A percentile compares a stretch with the other conserved stretches of the same genome.
Evolutionary conservation across 1,140 invertebrate genomes (phyloP).

Genomic region (Drosophila truncata): DNA sequence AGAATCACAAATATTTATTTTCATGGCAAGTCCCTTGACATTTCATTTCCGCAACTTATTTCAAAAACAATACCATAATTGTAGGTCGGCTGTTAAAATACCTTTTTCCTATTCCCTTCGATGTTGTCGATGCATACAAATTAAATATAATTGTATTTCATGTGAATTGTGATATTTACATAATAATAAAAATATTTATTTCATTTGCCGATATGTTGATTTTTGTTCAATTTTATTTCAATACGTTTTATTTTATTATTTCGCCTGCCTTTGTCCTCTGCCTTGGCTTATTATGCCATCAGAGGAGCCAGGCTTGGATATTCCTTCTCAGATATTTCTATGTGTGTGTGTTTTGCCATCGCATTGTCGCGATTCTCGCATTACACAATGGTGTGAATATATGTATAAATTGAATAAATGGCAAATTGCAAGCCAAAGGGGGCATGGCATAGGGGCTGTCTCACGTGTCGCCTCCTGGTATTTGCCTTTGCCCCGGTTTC

Average conservation of each 20-base stretch:
- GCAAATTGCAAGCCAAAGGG: conserved; percentile 69
- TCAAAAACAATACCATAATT: conserved; percentile 31
- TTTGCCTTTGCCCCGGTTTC: conserved; percentile 40
- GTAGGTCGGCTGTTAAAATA: conserved; percentile 1
- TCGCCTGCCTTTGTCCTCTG: conserved; percentile 12
- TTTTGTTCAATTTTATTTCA: conserved; percentile 24
- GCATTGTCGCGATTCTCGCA: conserved; percentile 44
- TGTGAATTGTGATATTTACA: conserved; percentile 45
- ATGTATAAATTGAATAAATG: conserved; percentile 77
- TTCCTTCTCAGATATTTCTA: conserved; percentile 10
- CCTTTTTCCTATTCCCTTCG: not conserved
- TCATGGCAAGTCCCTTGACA: not conserved
- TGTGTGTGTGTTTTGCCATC: conserved; percentile 7
- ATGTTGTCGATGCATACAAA: conserved; percentile 18
- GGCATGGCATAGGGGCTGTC: conserved; percentile 27
- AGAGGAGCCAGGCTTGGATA: conserved; percentile 3
- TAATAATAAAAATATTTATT: conserved; percentile 41
- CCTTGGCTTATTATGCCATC: conserved; percentile 38
- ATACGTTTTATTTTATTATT: conserved; percentile 16
- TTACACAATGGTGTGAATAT: conserved; percentile 60
- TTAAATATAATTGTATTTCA: conserved; percentile 45
- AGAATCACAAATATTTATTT: conserved; percentile 28
- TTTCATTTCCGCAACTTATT: conserved; percentile 21
- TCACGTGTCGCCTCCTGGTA: conserved; percentile 60
- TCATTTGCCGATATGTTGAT: conserved; percentile 29